phyloP scores from a whole-genome alignment of 2,888 invertebrate species.

The Notocelia uddmanniana region DNA sequence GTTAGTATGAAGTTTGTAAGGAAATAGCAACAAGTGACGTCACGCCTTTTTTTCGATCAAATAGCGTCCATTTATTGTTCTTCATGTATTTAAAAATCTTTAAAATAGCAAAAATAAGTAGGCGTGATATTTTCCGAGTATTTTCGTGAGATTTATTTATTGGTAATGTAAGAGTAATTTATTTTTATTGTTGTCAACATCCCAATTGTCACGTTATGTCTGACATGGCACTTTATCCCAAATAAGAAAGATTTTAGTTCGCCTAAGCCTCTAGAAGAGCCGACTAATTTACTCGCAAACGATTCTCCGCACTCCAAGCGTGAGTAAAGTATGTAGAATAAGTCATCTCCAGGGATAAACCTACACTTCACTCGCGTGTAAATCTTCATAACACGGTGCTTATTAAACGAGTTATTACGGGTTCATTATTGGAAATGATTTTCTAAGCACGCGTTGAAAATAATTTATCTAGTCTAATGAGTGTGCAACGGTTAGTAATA shows the following conservation, averaged over 20 bases:
- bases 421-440: conserved; percentile 4
- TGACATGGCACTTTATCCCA: background rate
- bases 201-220: no score
- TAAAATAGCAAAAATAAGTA: no score
- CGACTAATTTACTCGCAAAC: conserved; percentile 3
- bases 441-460: background rate
- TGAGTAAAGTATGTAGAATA: conserved; percentile 13
- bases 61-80: no score
- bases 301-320: background rate
- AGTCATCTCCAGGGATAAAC: conserved; percentile 1
- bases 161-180: no score
- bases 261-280: background rate
- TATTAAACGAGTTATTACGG: conserved; percentile 9
- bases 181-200: no score
- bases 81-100: no score
- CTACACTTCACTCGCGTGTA: conserved; percentile 15
- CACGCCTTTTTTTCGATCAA: no score
- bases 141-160: no score
- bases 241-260: background rate
- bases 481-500: background rate
- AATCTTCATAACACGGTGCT: conserved; percentile 7
- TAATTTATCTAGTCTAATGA: background rate
- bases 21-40: no score
- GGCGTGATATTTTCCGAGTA: no score
- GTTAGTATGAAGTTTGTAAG: no score